Base-by-base conservation (phyloP, 2,113 vertebrate genomes). In the Ammodytes dubius region DNA sequence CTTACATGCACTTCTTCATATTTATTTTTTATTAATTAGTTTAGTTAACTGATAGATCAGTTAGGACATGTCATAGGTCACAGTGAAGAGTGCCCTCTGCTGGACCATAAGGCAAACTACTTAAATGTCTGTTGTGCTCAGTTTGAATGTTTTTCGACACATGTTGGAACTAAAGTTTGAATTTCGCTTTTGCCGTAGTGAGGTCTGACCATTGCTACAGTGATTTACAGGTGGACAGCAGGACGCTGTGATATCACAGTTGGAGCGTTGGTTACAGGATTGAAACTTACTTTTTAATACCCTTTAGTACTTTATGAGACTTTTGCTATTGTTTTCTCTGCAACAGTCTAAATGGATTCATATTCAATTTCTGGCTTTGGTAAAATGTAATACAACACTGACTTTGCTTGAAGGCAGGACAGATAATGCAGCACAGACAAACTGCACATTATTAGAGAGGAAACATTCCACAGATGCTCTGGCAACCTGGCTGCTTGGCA, bases 381-480 rank as follows among this genome's bases (percentile, higher is more conserved):
- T 49, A 12, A 87, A 79, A 64, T 71, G 84, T 81, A 84, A 88
- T 10, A 52, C 27, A 42, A 82, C n/a, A 73, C 83, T 19, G 76
- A 52, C 66, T 66, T 58, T 57, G 65, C 79, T 71, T 37, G 46
- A 74, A 27, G 67, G 77, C 50, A 17, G 66, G 35, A 11, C 76
- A 82, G 78, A 86, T 70, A 57, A 76, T 60, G 35, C 71, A 64
- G 76, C 53, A 39, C 57, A 82, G 80, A 92, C 86, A 91, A 83
- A 82, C 80, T 63, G 37, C 69, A 70, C 81, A 56, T 86, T 89
- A 88, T 89, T 82, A 82, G 67, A 80, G 73, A 75, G 85, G 87
- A 92, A 84, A 78, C 89, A 90, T 93, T 92, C 90, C 82, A 81
- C 54, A 63, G 63, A 86, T 85, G 76, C 80, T 90, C 81, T 91